Evolutionary conservation across 2,888 invertebrate species (phyloP).

Genomic region (Opisthograptis luteolata): DNA sequence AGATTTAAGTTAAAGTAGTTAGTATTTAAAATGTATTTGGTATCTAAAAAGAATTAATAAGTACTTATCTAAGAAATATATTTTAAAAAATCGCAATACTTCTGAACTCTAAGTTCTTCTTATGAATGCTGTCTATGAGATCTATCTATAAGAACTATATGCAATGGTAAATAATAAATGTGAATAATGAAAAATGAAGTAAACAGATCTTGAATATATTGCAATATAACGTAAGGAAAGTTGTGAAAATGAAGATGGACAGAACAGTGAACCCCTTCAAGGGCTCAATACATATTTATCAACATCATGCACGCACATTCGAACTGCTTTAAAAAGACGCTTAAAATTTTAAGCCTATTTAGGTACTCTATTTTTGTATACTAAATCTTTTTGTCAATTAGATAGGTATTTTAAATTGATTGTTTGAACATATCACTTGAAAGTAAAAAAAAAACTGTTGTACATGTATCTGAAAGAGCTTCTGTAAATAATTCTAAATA

Average conservation of each 20-base stretch:
- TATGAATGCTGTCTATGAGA: no score
- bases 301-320: constrained; percentile 21
- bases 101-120: no score
- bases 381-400: constrained; percentile 56
- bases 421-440: constrained; percentile 58
- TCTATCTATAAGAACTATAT: no score
- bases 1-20: no score
- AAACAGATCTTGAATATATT: no score
- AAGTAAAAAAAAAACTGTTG: constrained; percentile 29
- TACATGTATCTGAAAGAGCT: constrained; percentile 42
- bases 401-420: constrained; percentile 42
- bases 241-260: neutral
- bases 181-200: no score
- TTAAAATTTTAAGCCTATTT: constrained; percentile 30
- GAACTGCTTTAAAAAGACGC: constrained; percentile 17
- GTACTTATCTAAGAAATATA: neutral
- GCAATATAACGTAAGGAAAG: neutral
- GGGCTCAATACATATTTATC: neutral
- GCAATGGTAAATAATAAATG: no score
- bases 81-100: neutral
- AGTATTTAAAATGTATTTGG: no score
- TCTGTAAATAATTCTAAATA: constrained; percentile 47
- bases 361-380: constrained; percentile 56
- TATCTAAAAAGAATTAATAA: no score
- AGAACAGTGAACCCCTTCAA: neutral